Percentiles rank a stretch among this genome's conserved stretches.
These are phyloP conservation scores for Stigmatopora argus DNA, from an alignment of 2,113 vertebrate species.

Conservation along the genomic window DNA sequence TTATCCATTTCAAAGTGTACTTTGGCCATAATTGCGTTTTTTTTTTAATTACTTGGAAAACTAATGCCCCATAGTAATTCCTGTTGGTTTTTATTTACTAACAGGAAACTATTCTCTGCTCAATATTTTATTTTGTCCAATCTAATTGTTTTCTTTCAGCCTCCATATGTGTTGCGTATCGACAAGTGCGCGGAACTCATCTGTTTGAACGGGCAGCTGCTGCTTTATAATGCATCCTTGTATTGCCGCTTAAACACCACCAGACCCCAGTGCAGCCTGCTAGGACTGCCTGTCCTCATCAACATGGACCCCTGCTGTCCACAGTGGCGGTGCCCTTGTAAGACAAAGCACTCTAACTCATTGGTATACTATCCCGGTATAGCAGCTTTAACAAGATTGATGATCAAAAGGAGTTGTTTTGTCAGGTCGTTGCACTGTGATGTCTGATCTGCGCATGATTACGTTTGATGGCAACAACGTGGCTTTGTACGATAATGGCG, in stretches of 20 bases:
- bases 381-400: neutral
- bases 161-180: constrained; percentile 80
- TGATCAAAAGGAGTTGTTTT: constrained; percentile 8
- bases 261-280: constrained; percentile 86
- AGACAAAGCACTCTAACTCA: constrained; percentile 33
- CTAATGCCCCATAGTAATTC: neutral
- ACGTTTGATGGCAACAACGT: constrained; percentile 96
- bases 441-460: constrained; percentile 91
- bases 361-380: neutral
- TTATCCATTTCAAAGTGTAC: neutral
- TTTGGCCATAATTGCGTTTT: neutral
- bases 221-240: constrained; percentile 86
- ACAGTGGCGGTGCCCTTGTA: constrained; percentile 95
- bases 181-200: constrained; percentile 90
- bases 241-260: constrained; percentile 83
- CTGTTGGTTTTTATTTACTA: neutral
- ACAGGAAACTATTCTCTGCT: neutral
- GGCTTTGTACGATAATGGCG: constrained; percentile 87
- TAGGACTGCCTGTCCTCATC: constrained; percentile 86
- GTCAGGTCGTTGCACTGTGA: constrained; percentile 88
- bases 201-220: constrained; percentile 84
- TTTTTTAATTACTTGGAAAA: neutral
- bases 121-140: neutral
- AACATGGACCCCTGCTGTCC: constrained; percentile 91
- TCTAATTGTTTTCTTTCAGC: constrained; percentile 42